Evolutionary conservation across 2,113 vertebrate species (phyloP), one percentile per base, ranked within the genome.

Genomic region (Centropus bengalensis): DNA sequence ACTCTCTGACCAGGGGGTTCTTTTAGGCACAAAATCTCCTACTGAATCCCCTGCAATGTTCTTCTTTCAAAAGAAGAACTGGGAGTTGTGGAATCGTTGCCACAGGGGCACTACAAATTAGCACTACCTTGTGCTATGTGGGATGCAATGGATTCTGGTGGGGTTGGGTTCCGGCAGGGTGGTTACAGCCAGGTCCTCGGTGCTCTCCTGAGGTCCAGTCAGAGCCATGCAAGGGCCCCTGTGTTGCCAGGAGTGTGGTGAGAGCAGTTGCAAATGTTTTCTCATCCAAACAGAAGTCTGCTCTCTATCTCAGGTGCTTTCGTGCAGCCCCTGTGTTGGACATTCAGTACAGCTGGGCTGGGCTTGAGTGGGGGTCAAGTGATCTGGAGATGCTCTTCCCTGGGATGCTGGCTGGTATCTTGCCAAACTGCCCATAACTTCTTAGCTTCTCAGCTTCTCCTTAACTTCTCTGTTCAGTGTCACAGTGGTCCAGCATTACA

Each of bases 141-240:
- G 75, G 58, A 56, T 30, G 17, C 3, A 62, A 32, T 58, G 44
- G 36, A 14, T 73, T 68, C 63, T 58, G 40, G 27, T 49, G 55
- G 36, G n/a, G 19, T 3, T 76, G n/a, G n/a, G 24, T 86, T 77
- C 82, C 82, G 85, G 51, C 10, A 2, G 44, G n/a, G 32, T 49
- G 4, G 0, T 60, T 58, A 10, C 20, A 59, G 33, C 19, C 13
- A 16, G 14, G 68, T 83, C 22, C 2, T 1, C 14, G 44, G 14
- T 58, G 54, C 6, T 8, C 26, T 5, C 32, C 40, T 3, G 10
- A 12, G 66, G 58, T 16, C 7, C 0, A 2, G 1, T 5, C 23
- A 30, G 62, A 58, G 27, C 66, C 63, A 7, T 0, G 6, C 28
- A 51, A 51, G 73, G 21, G 12, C n/a, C 30, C 42, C 10, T 32